Percentiles rank a stretch among this genome's conserved stretches.
phyloP scores from a whole-genome alignment of 2,888 invertebrate species.

The Heterodera filipjevi region DNA sequence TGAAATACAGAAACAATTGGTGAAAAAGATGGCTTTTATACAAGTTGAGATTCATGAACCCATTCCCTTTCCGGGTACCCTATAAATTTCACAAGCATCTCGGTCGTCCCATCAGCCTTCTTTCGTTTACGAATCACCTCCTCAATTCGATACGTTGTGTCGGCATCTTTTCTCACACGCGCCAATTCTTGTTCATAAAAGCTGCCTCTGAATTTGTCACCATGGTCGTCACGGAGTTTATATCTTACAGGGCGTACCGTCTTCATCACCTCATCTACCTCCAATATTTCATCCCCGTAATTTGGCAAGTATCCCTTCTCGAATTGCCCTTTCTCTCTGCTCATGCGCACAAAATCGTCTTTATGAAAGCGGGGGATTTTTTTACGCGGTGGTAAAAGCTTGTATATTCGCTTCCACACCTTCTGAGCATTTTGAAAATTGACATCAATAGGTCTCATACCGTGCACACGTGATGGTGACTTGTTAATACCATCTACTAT shows the following conservation, averaged over 20 bases:
- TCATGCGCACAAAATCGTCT: constrained; percentile 11
- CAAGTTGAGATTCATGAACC: constrained; percentile 14
- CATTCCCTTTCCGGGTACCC: background rate
- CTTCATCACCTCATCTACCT: background rate
- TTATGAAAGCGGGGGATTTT: background rate
- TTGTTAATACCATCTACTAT: too few species aligned
- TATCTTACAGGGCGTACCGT: background rate
- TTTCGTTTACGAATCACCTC: background rate
- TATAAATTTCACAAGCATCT: constrained; percentile 6
- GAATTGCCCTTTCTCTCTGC: constrained; percentile 6
- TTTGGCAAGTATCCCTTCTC: too few species aligned
- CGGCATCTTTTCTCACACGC: background rate
- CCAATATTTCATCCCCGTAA: background rate
- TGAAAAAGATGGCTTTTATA: too few species aligned
- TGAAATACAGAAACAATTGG: too few species aligned
- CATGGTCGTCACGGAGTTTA: background rate
- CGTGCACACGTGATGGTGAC: too few species aligned
- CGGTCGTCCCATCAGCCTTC: background rate
- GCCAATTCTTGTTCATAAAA: background rate
- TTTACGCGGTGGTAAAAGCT: too few species aligned
- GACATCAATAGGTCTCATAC: constrained; percentile 6
- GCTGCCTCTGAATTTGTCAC: background rate
- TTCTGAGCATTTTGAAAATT: constrained; percentile 22
- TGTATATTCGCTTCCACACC: constrained; percentile 5
- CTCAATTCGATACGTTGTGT: constrained; percentile 1